These are phyloP conservation scores for Brachionus paranguensis DNA, from an alignment of 1,140 invertebrate genomes.

Conservation along the genomic window DNA sequence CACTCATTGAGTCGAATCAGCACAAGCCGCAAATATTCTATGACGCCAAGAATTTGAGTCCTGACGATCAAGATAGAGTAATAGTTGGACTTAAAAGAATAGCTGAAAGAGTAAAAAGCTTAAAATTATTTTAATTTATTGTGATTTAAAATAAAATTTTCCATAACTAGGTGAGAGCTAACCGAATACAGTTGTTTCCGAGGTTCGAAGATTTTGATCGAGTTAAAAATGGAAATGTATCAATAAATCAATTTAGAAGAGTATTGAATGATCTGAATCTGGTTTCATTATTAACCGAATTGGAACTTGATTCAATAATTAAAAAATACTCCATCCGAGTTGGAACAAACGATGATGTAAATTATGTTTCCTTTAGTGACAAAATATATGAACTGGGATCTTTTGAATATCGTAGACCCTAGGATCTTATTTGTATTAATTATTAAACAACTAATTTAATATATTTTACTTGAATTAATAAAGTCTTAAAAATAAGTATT, in stretches of 20 bases:
- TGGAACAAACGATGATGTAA: conserved; percentile 50
- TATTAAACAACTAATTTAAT: not conserved
- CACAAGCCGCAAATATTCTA: conserved; percentile 49
- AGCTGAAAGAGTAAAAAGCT: conserved; percentile 47
- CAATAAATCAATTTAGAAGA: conserved; percentile 52
- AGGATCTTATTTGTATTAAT: not conserved
- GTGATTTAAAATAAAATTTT: not conserved
- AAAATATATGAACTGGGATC: conserved; percentile 51
- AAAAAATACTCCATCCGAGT: conserved; percentile 51
- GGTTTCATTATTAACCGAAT: conserved; percentile 46
- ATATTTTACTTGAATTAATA: not conserved
- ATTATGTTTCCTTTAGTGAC: conserved; percentile 54
- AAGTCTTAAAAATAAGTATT: not conserved
- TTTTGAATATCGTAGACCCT: conserved; percentile 45
- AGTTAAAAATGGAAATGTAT: conserved; percentile 52
- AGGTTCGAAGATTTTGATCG: conserved; percentile 55
- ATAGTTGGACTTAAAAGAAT: conserved; percentile 47
- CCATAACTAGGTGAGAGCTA: conserved; percentile 42
- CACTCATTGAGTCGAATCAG: conserved; percentile 47
- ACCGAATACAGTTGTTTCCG: conserved; percentile 53
- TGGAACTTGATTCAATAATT: conserved; percentile 48
- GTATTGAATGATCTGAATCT: conserved; percentile 53
- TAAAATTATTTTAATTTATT: not conserved
- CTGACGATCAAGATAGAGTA: conserved; percentile 44
- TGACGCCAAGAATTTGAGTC: conserved; percentile 45